Conservation (phyloP, 2,888 invertebrate species). For the Acheta domesticus region DNA sequence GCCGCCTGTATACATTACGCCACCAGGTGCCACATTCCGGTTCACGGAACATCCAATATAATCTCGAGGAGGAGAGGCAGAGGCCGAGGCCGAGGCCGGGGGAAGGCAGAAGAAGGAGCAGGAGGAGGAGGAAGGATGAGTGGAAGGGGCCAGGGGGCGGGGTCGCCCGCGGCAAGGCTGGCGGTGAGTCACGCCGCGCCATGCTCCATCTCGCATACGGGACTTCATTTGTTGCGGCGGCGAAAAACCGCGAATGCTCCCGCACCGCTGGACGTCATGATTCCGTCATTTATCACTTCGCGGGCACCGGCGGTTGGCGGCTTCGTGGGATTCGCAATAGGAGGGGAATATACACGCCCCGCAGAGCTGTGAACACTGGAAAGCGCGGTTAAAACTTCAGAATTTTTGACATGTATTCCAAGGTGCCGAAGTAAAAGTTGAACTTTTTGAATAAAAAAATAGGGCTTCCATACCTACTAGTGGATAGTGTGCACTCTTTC, state of each 20-base stretch:
- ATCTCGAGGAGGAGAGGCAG: background rate
- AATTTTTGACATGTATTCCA: no score
- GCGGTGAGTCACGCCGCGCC: background rate
- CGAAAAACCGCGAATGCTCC: no score
- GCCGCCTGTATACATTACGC: background rate
- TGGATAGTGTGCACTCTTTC: no score
- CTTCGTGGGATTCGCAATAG: background rate
- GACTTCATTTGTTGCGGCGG: background rate
- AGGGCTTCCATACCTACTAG: no score
- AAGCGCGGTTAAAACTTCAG: no score
- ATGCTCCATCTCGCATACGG: constrained; percentile 9
- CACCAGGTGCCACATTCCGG: background rate
- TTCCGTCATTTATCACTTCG: no score
- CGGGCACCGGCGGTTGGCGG: no score
- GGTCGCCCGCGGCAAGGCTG: background rate
- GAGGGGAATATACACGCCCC: background rate
- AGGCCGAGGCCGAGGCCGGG: background rate
- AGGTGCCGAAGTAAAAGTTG: no score
- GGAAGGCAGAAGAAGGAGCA: background rate
- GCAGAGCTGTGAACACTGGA: no score
- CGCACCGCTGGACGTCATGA: no score
- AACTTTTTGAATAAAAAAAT: no score
- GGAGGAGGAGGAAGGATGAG: background rate
- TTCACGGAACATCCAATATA: background rate
- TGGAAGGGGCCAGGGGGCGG: background rate